Evolutionary conservation across 1,140 invertebrate genomes (phyloP).

Genomic region (Centruroides vittatus): DNA sequence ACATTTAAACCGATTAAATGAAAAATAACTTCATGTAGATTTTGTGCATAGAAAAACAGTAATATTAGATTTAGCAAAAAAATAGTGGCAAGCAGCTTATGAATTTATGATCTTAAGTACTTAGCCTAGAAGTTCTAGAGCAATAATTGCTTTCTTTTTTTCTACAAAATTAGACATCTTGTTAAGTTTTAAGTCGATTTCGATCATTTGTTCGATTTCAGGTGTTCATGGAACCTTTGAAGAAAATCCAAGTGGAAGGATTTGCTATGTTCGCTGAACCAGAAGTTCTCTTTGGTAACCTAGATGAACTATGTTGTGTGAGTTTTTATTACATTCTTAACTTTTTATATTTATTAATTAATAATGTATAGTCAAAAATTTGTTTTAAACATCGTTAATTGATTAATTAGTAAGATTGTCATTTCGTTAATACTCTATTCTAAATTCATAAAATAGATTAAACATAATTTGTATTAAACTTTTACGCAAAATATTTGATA

Average conservation of each 20-base stretch:
- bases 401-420: not conserved
- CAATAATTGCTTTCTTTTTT: no score
- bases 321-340: conserved; percentile 21
- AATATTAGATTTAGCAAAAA: no score
- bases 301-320: conserved; percentile 51
- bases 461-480: not conserved
- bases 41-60: no score
- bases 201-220: conserved; percentile 20
- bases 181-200: no score
- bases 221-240: conserved; percentile 56
- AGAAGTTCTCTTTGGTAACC: conserved; percentile 50
- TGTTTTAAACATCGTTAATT: not conserved
- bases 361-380: no score
- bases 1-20: no score
- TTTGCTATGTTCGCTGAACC: conserved; percentile 52
- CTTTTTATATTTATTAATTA: no score
- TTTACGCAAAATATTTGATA: not conserved
- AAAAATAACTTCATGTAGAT: no score
- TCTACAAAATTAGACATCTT: no score
- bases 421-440: not conserved
- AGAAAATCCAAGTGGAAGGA: conserved; percentile 53
- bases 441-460: not conserved
- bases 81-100: no score
- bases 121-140: no score
- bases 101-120: no score